These are phyloP conservation scores for Watsonalla cultraria DNA, from an alignment of 2,888 invertebrate genomes.

Conservation along the genomic window DNA sequence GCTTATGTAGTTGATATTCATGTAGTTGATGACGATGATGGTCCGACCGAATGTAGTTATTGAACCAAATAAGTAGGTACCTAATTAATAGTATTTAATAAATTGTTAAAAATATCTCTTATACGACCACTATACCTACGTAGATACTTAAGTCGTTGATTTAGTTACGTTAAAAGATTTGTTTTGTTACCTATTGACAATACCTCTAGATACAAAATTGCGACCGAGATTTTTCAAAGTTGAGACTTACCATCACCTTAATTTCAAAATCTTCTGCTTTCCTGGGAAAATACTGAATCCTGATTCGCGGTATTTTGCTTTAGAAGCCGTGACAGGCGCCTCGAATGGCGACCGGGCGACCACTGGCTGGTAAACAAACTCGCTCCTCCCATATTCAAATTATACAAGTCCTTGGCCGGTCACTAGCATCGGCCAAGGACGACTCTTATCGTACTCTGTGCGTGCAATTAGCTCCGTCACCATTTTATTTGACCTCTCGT, in stretches of 20 bases:
- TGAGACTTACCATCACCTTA: conserved; percentile 58
- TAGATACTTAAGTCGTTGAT: too few relatives aligned
- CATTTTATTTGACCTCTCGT: conserved; percentile 33
- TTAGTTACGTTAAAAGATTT: too few relatives aligned
- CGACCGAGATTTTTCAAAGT: too few relatives aligned
- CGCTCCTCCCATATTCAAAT: conserved; percentile 46
- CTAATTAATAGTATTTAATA: too few relatives aligned
- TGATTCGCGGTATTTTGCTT: conserved; percentile 57
- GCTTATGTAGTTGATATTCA: too few relatives aligned
- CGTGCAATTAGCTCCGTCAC: conserved; percentile 56
- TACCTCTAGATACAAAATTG: too few relatives aligned
- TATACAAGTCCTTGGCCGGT: conserved; percentile 66
- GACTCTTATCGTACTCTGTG: conserved; percentile 52
- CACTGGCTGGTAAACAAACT: conserved; percentile 61
- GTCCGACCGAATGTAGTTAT: too few relatives aligned
- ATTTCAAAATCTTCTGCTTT: conserved; percentile 61
- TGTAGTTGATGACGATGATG: too few relatives aligned
- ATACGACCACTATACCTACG: too few relatives aligned
- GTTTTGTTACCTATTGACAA: too few relatives aligned
- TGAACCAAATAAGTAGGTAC: too few relatives aligned
- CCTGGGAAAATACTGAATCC: conserved; percentile 56
- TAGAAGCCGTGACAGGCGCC: conserved; percentile 32
- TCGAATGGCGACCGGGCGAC: conserved; percentile 38
- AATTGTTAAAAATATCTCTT: too few relatives aligned
- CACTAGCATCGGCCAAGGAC: conserved; percentile 68